Base-by-base conservation (phyloP, 2,888 invertebrate genomes). In the Eupithecia exiguata region DNA sequence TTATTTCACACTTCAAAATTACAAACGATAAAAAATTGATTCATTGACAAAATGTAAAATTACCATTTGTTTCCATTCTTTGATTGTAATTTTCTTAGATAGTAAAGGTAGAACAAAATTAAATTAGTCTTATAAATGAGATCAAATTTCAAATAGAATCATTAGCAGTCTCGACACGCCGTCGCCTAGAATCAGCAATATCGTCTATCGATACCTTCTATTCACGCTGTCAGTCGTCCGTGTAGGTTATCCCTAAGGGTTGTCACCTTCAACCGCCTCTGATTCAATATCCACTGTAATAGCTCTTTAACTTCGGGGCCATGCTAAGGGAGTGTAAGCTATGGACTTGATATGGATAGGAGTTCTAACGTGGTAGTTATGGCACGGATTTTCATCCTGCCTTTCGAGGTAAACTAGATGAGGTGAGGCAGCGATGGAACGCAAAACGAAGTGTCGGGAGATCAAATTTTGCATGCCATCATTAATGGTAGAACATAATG, bases 231-330 rank as follows among this genome's bases (percentile, higher is more conserved):
- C 21, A 10, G n/a, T 25, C 58, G 58, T 58, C 58, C 5, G 5
- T 25, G 58, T 58, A 25, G 62, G 35, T 14, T 30, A 68, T 63
- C 68, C 74, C 30, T 63, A n/a, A 61, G 74, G 62, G 71, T n/a
- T 74, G 72, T 74, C 74, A 74, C 75, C 76, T 68, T 71, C 71
- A 53, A 75, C 72, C 74, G 58, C 61, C 65, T 36, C 71, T 76
- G 77, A 77, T 79, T 74, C 78, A 79, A 79, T 79, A 76, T 77
- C 46, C 53, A 58, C 53, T 70, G 78, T 77, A 78, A 78, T 78
- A 76, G 78, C 77, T 77, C 76, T 71, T 70, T 76, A 76, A 77
- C 72, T 58, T 74, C 70, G 58, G 74, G 65, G 61, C 65, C 65
- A 65, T 69, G 18, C 36, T 63, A 35, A 25, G 40, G 58, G 16